Evolutionary conservation across 2,888 invertebrate genomes (phyloP), one percentile per base, ranked within the genome.

Genomic region (Scaptomyza reducta): DNA sequence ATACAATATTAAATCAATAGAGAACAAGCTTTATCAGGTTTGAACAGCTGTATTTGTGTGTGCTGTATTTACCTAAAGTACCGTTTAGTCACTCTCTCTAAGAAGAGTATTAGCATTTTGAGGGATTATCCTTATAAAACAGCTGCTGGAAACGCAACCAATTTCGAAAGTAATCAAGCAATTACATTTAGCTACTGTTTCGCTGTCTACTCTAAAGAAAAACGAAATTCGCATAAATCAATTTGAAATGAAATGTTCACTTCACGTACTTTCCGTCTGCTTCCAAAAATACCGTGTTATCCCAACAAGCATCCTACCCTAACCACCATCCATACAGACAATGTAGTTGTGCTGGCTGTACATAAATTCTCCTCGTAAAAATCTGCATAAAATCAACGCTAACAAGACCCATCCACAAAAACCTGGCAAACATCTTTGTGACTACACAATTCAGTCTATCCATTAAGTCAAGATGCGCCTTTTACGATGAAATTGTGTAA

Each of bases 341-440:
- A 68, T 77, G 87, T 87, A 71, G 77, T 70, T 63, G 85, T 55
- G 88, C 16, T 40, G 40, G 40, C 53, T 87, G 66, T 75, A 87
- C 83, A 88, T 85, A 84, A 85, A 89, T 89, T 82, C 78, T 77
- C 74, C 10, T 40, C 58, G 65, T 64, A 60, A 59, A 89, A 84
- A 85, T 89, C 84, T 85, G 87, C 84, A 85, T 89, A 89, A 85
- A 89, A 89, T 85, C 88, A 89, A 71, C 79, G 89, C 85, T 86
- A 87, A 85, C 86, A 85, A 88, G 74, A 68, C 66, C 70, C 64
- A 73, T 70, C 70, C 64, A 56, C 59, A 25, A 51, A 62, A 49
- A 42, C 45, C 81, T 68, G 54, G 60, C 78, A 66, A 80, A 77
- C 81, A 80, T 82, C 85, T 74, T 79, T 70, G 65, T 64, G 58